phyloP scores from a whole-genome alignment of 2,113 vertebrate genomes.

The Sturnira hondurensis region DNA sequence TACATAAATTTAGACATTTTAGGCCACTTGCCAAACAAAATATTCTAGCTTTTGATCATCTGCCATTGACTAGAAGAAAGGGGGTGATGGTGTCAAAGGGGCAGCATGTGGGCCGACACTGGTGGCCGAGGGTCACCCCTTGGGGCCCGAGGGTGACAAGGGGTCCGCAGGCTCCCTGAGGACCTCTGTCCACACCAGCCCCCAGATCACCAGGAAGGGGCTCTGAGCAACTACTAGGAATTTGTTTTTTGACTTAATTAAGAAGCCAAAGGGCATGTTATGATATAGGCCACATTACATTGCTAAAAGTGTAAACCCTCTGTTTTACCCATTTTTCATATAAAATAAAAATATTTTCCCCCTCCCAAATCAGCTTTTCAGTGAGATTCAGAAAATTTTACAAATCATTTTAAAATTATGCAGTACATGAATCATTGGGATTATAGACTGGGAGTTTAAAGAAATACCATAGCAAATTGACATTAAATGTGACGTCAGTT shows the following conservation, averaged over 20 bases:
- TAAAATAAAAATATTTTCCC: constrained; percentile 43
- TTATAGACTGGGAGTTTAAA: neutral
- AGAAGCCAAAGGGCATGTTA: constrained; percentile 64
- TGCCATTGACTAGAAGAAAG: constrained; percentile 74
- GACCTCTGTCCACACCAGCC: constrained; percentile 35
- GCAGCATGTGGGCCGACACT: constrained; percentile 54
- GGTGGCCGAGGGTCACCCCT: constrained; percentile 26
- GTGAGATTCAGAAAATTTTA: constrained; percentile 19
- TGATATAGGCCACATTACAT: constrained; percentile 71
- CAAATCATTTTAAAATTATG: constrained; percentile 1
- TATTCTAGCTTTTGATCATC: constrained; percentile 79
- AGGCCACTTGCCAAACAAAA: constrained; percentile 81
- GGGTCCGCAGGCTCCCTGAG: constrained; percentile 40
- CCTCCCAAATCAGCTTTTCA: constrained; percentile 43
- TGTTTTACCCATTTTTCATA: constrained; percentile 64
- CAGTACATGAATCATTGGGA: neutral
- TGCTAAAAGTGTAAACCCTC: constrained; percentile 62
- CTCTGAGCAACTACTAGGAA: constrained; percentile 49
- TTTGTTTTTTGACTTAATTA: constrained; percentile 72
- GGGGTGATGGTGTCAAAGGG: constrained; percentile 19
- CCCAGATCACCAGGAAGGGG: constrained; percentile 47
- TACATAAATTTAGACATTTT: constrained; percentile 84
- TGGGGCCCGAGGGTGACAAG: constrained; percentile 40
- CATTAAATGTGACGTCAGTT: neutral
- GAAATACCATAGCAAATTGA: neutral